Base-by-base conservation (phyloP, 2,888 invertebrate species). In the Chrysotoxum bicinctum region DNA sequence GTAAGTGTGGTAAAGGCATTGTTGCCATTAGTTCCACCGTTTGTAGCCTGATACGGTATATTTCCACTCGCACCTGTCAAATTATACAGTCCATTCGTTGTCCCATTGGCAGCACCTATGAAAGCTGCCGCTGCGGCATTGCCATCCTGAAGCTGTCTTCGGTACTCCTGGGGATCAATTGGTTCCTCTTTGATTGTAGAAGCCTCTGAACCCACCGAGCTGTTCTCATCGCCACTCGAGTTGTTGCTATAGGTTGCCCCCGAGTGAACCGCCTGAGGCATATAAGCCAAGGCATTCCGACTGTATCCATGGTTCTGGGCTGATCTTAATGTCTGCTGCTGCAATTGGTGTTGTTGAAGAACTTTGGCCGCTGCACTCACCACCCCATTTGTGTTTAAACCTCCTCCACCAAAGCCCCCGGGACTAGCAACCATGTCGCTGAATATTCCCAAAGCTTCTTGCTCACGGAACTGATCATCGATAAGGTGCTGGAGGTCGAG, bases 401-500 rank as follows among this genome's bases (percentile, higher is more conserved):
- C 90, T 0, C 90, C 91, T n/a, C 91, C 90, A 1, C 91, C 90
- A 0, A 91, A 90, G 0, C 91, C 91, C 0, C 90, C 91, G 1
- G 91, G 91, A 87, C 91, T 93, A 79, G 93, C 96, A 23, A 97
- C 93, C 91, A 98, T 97, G 90, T 98, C 98, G 89, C 95, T 95
- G 92, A 98, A 96, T 50, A 98, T 93, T 40, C 96, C 96, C 92
- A 94, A 92, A 3, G 94, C 93, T 89, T 94, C 94, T 90, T 94
- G 94, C 88, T 97, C 97, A 89, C 96, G 95, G 93, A 98, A 97
- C 93, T 97, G 97, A 91, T 98, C 98, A 93, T 98, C 97, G 90
- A 98, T 98, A 89, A 98, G 94, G 92, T 97, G 96, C 90, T 98
- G 97, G 88, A 98, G 93, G 90, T 98, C 98, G 90, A 98, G 93